phyloP scores from a whole-genome alignment of 2,797 vertebrate species.

The Brotula barbata region DNA sequence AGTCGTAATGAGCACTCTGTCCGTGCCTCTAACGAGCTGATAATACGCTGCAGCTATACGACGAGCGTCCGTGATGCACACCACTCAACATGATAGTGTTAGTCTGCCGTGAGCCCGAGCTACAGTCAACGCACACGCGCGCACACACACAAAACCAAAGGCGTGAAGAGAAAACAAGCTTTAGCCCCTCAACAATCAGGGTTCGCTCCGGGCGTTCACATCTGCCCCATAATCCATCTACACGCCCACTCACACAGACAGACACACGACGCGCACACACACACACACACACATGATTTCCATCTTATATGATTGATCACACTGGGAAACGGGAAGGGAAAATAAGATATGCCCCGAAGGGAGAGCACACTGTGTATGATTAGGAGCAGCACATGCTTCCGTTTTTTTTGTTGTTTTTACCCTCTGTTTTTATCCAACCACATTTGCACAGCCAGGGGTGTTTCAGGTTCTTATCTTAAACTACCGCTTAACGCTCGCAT shows the following conservation, averaged over 20 bases:
- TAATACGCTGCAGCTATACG: slow-evolving; percentile 67
- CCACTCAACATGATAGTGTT: slow-evolving; percentile 46
- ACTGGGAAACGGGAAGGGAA: slow-evolving; percentile 47
- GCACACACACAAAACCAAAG: slow-evolving; percentile 26
- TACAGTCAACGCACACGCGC: slow-evolving; percentile 7
- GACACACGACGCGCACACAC: slow-evolving; percentile 47
- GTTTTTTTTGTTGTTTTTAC: slow-evolving; percentile 6
- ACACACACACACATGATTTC: slow-evolving; percentile 47
- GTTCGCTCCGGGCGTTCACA: slow-evolving; percentile 45
- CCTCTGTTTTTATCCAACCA: slow-evolving; percentile 26
- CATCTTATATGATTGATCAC: slow-evolving; percentile 71
- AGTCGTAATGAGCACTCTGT: slow-evolving; percentile 67
- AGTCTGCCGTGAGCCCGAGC: slow-evolving; percentile 28
- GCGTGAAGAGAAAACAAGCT: slow-evolving; percentile 56
- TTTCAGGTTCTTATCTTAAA: slow-evolving; percentile 67
- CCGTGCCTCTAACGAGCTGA: slow-evolving; percentile 72
- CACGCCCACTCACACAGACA: slow-evolving; percentile 59
- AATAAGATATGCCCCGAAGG: slow-evolving; percentile 55
- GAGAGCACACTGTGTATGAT: slow-evolving; percentile 55
- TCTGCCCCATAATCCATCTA: slow-evolving; percentile 57
- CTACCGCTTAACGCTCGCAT: slow-evolving; percentile 53
- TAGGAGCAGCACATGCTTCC: slow-evolving; percentile 50
- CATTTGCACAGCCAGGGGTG: slow-evolving; percentile 63
- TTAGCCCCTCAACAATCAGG: slow-evolving; percentile 43
- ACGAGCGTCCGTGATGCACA: slow-evolving; percentile 56